Percentiles rank a stretch among this genome's conserved stretches.
phyloP scores from a whole-genome alignment of 2,888 invertebrate genomes.

The Vesta saturnalis region DNA sequence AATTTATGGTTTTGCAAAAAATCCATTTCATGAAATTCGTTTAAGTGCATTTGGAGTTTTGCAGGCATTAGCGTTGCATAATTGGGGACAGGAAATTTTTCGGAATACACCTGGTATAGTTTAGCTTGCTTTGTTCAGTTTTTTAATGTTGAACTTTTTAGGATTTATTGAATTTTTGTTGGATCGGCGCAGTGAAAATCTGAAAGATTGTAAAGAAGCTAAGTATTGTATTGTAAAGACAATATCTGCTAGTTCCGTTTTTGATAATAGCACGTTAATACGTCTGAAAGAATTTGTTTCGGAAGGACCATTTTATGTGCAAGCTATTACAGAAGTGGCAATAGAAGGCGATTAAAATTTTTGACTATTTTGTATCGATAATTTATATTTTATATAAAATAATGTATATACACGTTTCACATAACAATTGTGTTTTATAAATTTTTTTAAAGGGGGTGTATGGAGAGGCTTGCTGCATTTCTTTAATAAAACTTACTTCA shows the following conservation, averaged over 20 bases:
- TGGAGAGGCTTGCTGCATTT: no score
- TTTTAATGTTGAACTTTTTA: conserved; percentile 53
- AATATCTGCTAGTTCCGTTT: conserved; percentile 67
- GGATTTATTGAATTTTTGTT: conserved; percentile 83
- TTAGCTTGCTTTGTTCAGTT: not conserved
- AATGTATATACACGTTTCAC: no score
- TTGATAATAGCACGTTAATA: conserved; percentile 69
- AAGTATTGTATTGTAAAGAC: conserved; percentile 79
- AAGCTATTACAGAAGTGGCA: conserved; percentile 76
- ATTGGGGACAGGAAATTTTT: conserved; percentile 84
- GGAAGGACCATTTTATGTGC: conserved; percentile 83
- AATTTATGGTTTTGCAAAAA: conserved; percentile 66
- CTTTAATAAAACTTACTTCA: no score
- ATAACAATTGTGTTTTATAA: no score
- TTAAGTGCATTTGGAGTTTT: conserved; percentile 74
- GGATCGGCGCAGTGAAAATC: conserved; percentile 75
- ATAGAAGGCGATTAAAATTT: conserved; percentile 68
- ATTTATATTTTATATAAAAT: not conserved
- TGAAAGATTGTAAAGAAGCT: conserved; percentile 76
- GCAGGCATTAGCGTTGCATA: conserved; percentile 72
- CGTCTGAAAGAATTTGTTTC: conserved; percentile 75
- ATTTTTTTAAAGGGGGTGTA: no score
- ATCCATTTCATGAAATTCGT: conserved; percentile 85
- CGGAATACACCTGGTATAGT: conserved; percentile 72
- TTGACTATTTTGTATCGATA: no score